Evolutionary conservation across 2,113 vertebrate species (phyloP).

Genomic region (Eptesicus fuscus): DNA sequence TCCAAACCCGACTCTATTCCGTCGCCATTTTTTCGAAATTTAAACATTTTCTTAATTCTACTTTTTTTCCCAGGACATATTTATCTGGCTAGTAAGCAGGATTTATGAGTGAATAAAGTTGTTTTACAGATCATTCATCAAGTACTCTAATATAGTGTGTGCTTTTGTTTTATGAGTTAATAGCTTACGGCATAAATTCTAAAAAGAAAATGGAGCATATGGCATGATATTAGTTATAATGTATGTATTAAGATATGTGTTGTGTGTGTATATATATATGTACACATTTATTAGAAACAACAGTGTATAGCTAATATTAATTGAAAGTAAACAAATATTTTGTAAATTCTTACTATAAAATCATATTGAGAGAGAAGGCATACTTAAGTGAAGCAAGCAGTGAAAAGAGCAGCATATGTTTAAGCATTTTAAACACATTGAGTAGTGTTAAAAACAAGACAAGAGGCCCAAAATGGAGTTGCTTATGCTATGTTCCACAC

Average conservation of each 20-base stretch:
- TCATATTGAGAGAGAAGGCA: background rate
- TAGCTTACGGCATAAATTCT: background rate
- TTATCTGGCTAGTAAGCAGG: background rate
- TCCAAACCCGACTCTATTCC: too few relatives aligned
- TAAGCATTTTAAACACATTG: background rate
- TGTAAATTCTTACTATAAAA: background rate
- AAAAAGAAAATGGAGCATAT: background rate
- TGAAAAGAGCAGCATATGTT: background rate
- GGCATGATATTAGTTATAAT: background rate
- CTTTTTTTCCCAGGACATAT: background rate
- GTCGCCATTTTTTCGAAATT: too few relatives aligned
- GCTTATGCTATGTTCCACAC: background rate
- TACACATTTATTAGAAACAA: background rate
- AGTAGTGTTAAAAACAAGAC: background rate
- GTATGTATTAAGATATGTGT: background rate
- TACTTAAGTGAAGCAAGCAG: background rate
- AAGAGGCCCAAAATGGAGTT: background rate
- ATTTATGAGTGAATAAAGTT: background rate
- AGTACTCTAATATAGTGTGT: slow-evolving; percentile 1
- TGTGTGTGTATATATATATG: background rate
- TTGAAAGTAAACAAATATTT: background rate
- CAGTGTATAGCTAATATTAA: background rate
- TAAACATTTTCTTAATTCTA: background rate
- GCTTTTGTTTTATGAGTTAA: slow-evolving; percentile 32
- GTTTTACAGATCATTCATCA: background rate